Conservation (phyloP, 1,140 invertebrate genomes). For the Zaprionus africanus region DNA sequence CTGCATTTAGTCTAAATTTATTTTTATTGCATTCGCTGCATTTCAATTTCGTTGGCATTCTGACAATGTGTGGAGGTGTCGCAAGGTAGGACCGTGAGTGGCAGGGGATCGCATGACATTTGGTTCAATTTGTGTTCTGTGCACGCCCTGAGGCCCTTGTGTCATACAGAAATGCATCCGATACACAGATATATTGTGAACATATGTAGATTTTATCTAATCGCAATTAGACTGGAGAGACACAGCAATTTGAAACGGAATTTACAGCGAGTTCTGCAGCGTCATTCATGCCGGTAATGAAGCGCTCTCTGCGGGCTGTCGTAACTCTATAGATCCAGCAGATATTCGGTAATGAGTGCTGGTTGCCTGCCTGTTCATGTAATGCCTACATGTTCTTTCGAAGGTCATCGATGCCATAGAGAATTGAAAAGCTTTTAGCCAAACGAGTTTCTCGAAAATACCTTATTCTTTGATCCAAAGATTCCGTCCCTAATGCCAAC, state of each 20-base stretch:
- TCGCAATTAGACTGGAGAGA: constrained; percentile 18
- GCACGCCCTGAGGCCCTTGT: not conserved
- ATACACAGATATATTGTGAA: not conserved
- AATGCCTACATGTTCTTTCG: constrained; percentile 31
- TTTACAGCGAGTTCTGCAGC: constrained; percentile 31
- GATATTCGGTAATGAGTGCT: constrained; percentile 33
- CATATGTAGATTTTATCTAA: constrained; percentile 20
- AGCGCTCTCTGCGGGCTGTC: constrained; percentile 17
- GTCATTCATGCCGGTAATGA: constrained; percentile 38
- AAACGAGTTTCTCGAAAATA: not conserved
- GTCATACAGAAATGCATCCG: constrained; percentile 4
- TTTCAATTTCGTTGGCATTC: constrained; percentile 53
- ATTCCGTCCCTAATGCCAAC: too few species aligned
- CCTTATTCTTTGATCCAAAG: not conserved
- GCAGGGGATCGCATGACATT: constrained; percentile 11
- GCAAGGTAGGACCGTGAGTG: not conserved
- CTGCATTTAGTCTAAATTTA: constrained; percentile 51
- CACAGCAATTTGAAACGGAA: constrained; percentile 12
- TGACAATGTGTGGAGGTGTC: not conserved
- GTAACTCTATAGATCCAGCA: constrained; percentile 37
- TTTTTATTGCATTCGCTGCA: constrained; percentile 35
- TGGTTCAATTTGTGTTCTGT: not conserved
- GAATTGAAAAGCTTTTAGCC: not conserved
- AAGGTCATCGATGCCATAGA: constrained; percentile 29
- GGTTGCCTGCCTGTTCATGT: constrained; percentile 20